Conservation (phyloP, 2,113 vertebrate genomes). For the Falco punctatus region DNA sequence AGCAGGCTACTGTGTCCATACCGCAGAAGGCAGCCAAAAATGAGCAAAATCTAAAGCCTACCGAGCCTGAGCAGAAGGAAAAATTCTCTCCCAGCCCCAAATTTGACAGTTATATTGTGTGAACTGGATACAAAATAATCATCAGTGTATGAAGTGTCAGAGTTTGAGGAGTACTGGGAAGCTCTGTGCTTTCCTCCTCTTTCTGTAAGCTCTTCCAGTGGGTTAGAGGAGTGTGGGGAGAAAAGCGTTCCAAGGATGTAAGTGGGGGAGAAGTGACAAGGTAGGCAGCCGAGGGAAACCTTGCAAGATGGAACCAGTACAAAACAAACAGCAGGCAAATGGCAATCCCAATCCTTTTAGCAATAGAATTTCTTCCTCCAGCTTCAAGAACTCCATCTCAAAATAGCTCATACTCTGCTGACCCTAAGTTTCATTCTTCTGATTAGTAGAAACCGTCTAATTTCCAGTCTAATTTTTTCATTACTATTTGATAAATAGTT, state of each 20-base stretch:
- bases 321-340: neutral
- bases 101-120: neutral
- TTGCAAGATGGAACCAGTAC: neutral
- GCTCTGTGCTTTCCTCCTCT: neutral
- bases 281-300: neutral
- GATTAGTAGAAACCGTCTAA: neutral
- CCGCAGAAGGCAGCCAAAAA: neutral
- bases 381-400: neutral
- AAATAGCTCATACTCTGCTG: neutral
- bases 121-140: neutral
- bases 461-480: neutral
- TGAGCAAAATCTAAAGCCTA: neutral
- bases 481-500: neutral
- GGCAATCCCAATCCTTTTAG: neutral
- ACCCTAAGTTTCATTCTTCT: neutral
- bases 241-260: neutral
- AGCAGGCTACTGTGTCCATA: neutral
- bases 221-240: neutral
- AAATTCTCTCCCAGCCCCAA: neutral
- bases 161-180: neutral
- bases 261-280: neutral
- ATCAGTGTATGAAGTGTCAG: neutral
- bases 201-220: neutral
- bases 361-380: neutral
- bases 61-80: neutral